Base-by-base conservation (phyloP, 2,113 vertebrate genomes). In the Nothoprocta pentlandii region DNA sequence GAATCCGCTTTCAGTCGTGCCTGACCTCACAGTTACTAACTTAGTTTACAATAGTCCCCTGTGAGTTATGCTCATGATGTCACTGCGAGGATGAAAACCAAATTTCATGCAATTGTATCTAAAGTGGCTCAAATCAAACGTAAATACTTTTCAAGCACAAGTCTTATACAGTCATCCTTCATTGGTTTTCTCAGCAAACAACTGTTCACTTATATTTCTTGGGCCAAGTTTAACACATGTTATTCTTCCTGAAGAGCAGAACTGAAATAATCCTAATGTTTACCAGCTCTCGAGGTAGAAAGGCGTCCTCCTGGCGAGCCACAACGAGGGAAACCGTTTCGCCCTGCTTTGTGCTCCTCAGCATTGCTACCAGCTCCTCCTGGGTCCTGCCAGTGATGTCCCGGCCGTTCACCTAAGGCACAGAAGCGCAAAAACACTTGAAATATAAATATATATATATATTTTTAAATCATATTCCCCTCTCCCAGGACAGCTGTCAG, bases 201-300 rank as follows among this genome's bases (percentile, higher is more conserved):
- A 12, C 22, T 81, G 41, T 78, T 91, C 14, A 47, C 14, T 78
- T 54, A 44, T 44, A 34, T 34, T 42, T 59, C 22, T 78, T 41
- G 34, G 9, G 26, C 28, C 42, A 87, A 22, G 68, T 83, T 34
- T 87, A 73, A 63, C 90, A 61, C 23, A 69, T 2, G 12, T 32
- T 58, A 58, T 32, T 32, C 28, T 30, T 58, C 54, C 16, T 32
- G 54, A 30, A 58, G 54, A 58, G 54, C 30, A 5, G 30, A 58
- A 58, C 16, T 32, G 49, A 62, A 73, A 77, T 91, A 85, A 20
- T 2, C 74, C 64, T 9, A 64, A 91, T 5, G 84, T 97, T 99
- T 99, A 99, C 99, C 99, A 99, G 98, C 95, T 99, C 99, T 96
- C 99, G 97, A 66, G 99, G 99, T 59, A 99, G 97, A 96, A 99